Conservation (phyloP, 2,113 vertebrate genomes). For the Marcusenius ussheri region DNA sequence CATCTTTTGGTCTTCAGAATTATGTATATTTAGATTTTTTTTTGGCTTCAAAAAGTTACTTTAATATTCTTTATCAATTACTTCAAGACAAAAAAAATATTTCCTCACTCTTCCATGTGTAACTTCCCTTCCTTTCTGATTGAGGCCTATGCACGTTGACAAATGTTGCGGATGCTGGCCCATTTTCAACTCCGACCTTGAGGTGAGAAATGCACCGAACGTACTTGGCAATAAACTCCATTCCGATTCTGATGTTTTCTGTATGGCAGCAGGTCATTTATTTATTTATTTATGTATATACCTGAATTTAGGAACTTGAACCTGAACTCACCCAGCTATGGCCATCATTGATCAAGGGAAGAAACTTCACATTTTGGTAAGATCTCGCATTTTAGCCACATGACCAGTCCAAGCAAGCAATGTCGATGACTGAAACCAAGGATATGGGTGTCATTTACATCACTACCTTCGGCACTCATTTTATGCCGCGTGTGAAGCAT, state of each 20-base stretch:
- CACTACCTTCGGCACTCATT: background rate
- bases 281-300: background rate
- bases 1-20: background rate
- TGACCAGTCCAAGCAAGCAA: too few relatives aligned
- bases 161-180: conserved; percentile 55
- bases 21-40: background rate
- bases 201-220: conserved; percentile 41
- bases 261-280: too few relatives aligned
- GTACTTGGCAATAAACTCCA: too few relatives aligned
- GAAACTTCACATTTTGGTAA: conserved; percentile 57
- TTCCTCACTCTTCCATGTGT: background rate
- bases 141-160: conserved; percentile 36
- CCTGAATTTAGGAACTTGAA: conserved; percentile 47
- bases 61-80: background rate
- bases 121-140: background rate
- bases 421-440: background rate
- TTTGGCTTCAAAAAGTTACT: background rate
- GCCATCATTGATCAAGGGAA: conserved; percentile 51
- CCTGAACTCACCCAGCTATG: conserved; percentile 43
- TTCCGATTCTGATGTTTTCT: background rate
- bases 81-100: background rate
- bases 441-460: background rate
- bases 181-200: conserved; percentile 54
- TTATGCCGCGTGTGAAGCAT: background rate
- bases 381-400: background rate